Base-by-base conservation (phyloP, 2,113 vertebrate species). In the Chaetorhynchus papuensis region DNA sequence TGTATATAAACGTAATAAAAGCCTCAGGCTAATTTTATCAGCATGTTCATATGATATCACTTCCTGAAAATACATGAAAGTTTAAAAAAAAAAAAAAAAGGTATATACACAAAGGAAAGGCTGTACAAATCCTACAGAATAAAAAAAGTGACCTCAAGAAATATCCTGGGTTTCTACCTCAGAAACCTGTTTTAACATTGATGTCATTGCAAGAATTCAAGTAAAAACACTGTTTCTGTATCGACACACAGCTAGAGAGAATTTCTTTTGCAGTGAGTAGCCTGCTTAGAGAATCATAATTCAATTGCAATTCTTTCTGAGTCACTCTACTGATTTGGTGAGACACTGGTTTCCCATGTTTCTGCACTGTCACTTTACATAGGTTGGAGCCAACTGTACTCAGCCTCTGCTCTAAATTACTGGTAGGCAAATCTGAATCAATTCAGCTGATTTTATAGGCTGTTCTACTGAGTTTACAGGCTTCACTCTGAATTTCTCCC, bases 51-150 rank as follows among this genome's bases (percentile, higher is more conserved):
- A 82, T 94, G 91, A 97, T 87, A 96, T 94, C 93, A 93, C 87
- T 97, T 97, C 96, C 95, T 95, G 89, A 97, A 96, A 97, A 95
- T 44, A 95, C 54, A 91, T n/a, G 79, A 47, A 95, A 89, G n/a
- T 57, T 92, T 92, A 4, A 22, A 18, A n/a, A 26, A 65, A 64
- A 65, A 26, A 57, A 52, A 35, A 64, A 75, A 80, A 72, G 15
- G 19, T 69, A 72, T 83, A 57, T 61, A 85, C 44, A 97, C 77
- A 92, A 96, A 96, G 81, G 42, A 69, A 83, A 89, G 76, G 39
- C 37, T 94, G 83, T 89, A 94, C 72, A 87, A 94, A 44, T 64
- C 22, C 41, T 78, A 9, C 31, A 72, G 35, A 54, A 45, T 74
- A 41, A 90, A 90, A 94, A 83, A 93, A 87, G 54, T 37, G 3